phyloP scores from a whole-genome alignment of 2,888 invertebrate species.

The Scaptomyza cyrtandrae region DNA sequence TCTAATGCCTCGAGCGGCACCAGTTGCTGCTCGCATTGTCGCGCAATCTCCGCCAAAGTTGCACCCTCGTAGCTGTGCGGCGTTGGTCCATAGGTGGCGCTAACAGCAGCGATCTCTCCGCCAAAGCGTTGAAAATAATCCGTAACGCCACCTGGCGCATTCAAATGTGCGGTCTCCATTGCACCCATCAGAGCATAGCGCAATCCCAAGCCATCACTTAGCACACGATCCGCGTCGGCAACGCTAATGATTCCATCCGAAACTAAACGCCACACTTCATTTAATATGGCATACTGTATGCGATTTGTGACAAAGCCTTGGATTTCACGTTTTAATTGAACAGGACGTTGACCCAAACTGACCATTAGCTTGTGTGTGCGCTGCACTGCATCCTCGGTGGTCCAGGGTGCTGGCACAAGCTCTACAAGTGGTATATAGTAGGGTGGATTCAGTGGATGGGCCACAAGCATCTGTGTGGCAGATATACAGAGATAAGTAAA shows the following conservation, averaged over 20 bases:
- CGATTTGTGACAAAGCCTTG: slow-evolving; percentile 97
- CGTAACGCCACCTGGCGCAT: slow-evolving; percentile 94
- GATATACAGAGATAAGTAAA: too few relatives aligned
- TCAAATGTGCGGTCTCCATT: slow-evolving; percentile 96
- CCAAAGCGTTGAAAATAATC: slow-evolving; percentile 87
- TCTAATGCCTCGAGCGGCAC: slow-evolving; percentile 89
- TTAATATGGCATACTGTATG: slow-evolving; percentile 96
- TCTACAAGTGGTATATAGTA: slow-evolving; percentile 98
- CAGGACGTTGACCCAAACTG: slow-evolving; percentile 96
- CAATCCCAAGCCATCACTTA: slow-evolving; percentile 96
- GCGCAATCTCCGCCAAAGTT: slow-evolving; percentile 88
- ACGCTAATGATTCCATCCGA: slow-evolving; percentile 92
- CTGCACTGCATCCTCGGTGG: slow-evolving; percentile 89
- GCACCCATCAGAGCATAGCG: slow-evolving; percentile 98
- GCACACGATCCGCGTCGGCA: slow-evolving; percentile 95
- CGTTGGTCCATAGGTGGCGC: slow-evolving; percentile 90
- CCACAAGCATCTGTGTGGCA: slow-evolving; percentile 86
- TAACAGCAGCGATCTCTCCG: slow-evolving; percentile 87
- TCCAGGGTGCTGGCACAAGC: slow-evolving; percentile 97
- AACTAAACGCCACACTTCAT: slow-evolving; percentile 96
- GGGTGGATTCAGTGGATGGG: slow-evolving; percentile 98
- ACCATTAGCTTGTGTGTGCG: slow-evolving; percentile 91
- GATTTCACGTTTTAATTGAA: slow-evolving; percentile 92
- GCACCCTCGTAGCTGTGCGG: slow-evolving; percentile 90
- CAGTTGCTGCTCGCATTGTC: slow-evolving; percentile 89